phyloP scores from a whole-genome alignment of 2,888 invertebrate species.

The Drosophila nigricruria region DNA sequence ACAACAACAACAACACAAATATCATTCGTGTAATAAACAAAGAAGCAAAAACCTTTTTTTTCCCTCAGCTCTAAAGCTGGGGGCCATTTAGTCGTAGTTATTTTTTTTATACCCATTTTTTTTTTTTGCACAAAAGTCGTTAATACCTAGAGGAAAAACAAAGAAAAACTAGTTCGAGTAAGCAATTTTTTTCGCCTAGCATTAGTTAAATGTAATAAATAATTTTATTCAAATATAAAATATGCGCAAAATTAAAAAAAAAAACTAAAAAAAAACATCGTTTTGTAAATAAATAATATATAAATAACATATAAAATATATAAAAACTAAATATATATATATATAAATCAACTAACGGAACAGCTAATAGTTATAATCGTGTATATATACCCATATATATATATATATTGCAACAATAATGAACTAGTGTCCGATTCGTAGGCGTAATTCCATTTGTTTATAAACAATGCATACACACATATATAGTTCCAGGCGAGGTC shows the following conservation, averaged over 20 bases:
- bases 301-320: slow-evolving; percentile 10
- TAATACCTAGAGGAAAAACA: slow-evolving; percentile 53
- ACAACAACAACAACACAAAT: slow-evolving; percentile 26
- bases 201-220: slow-evolving; percentile 23
- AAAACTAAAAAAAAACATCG: slow-evolving; percentile 14
- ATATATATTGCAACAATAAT: slow-evolving; percentile 36
- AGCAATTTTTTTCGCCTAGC: slow-evolving; percentile 44
- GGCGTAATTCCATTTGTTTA: slow-evolving; percentile 51
- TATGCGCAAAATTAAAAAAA: slow-evolving; percentile 2
- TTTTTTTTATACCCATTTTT: slow-evolving; percentile 29
- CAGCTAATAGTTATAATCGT: slow-evolving; percentile 13
- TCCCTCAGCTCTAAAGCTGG: slow-evolving; percentile 51
- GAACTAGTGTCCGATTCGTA: slow-evolving; percentile 53
- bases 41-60: slow-evolving; percentile 23
- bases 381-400: slow-evolving; percentile 22
- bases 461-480: slow-evolving; percentile 5
- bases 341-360: slow-evolving; percentile 3
- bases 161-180: slow-evolving; percentile 53
- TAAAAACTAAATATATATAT: slow-evolving; percentile 11
- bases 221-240: slow-evolving; percentile 16
- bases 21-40: slow-evolving; percentile 59
- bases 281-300: slow-evolving; percentile 52
- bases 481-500: slow-evolving; percentile 40
- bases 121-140: slow-evolving; percentile 52
- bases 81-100: slow-evolving; percentile 42